phyloP scores from a whole-genome alignment of 2,113 vertebrate genomes.

The Salvelinus namaycush region DNA sequence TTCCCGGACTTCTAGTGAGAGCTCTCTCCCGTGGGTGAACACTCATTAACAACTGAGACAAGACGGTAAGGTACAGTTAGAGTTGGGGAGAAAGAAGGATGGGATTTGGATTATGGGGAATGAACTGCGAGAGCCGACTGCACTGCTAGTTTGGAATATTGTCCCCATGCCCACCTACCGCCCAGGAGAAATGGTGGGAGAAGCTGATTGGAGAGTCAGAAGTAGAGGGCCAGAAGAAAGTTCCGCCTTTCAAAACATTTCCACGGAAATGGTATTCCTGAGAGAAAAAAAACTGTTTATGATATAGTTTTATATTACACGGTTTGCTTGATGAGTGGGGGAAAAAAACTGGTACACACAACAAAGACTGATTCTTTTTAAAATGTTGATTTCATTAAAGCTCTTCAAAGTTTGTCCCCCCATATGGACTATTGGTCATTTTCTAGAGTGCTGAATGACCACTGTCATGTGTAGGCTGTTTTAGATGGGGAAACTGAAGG shows the following conservation, averaged over 20 bases:
- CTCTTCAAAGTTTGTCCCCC: conserved; percentile 43
- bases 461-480: conserved; percentile 20
- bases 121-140: conserved; percentile 7
- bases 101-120: not conserved
- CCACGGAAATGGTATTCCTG: conserved; percentile 15
- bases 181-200: conserved; percentile 15
- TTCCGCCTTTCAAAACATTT: not conserved
- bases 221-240: conserved; percentile 17
- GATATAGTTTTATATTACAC: conserved; percentile 57
- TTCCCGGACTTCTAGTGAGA: no score
- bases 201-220: conserved; percentile 4
- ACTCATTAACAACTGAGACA: conserved; percentile 25
- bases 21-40: not conserved
- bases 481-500: no score
- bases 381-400: conserved; percentile 40
- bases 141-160: conserved; percentile 46
- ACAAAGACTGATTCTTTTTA: conserved; percentile 29
- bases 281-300: conserved; percentile 46
- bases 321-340: conserved; percentile 27
- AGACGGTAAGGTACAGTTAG: not conserved
- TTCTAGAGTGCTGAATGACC: conserved; percentile 36
- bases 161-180: conserved; percentile 12
- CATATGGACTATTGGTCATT: conserved; percentile 36
- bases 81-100: conserved; percentile 1
- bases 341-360: conserved; percentile 13